phyloP scores from a whole-genome alignment of 2,888 invertebrate species.

The Dusona sp. region DNA sequence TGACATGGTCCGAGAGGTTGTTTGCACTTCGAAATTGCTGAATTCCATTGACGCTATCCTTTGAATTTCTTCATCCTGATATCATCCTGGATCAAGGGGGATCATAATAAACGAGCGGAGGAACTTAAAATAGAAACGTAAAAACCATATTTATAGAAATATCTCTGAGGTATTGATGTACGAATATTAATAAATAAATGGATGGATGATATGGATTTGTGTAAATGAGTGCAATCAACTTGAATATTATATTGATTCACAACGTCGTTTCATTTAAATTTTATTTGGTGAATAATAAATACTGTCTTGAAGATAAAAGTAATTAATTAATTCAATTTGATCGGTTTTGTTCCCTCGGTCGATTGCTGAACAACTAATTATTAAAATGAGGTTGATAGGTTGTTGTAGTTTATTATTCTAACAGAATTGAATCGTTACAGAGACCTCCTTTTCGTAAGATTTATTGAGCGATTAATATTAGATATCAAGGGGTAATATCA shows the following conservation, averaged over 20 bases:
- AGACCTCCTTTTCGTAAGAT: conserved; percentile 51
- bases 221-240: background rate
- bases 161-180: background rate
- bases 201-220: background rate
- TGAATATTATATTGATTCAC: background rate
- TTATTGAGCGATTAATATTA: conserved; percentile 64
- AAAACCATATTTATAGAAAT: background rate
- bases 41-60: conserved; percentile 23
- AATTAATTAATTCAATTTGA: background rate
- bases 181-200: background rate
- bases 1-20: conserved; percentile 32
- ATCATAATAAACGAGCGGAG: background rate
- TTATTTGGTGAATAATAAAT: background rate
- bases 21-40: conserved; percentile 29
- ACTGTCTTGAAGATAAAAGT: background rate
- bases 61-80: conserved; percentile 30
- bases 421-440: conserved; percentile 62
- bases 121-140: background rate
- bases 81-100: background rate
- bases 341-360: background rate
- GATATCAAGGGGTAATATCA: conserved; percentile 59
- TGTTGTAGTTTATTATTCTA: conserved; percentile 42
- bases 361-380: conserved; percentile 36
- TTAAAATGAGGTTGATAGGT: conserved; percentile 40
- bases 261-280: background rate